Evolutionary conservation across 2,797 vertebrate genomes (phyloP).

Genomic region (Netta rufina): DNA sequence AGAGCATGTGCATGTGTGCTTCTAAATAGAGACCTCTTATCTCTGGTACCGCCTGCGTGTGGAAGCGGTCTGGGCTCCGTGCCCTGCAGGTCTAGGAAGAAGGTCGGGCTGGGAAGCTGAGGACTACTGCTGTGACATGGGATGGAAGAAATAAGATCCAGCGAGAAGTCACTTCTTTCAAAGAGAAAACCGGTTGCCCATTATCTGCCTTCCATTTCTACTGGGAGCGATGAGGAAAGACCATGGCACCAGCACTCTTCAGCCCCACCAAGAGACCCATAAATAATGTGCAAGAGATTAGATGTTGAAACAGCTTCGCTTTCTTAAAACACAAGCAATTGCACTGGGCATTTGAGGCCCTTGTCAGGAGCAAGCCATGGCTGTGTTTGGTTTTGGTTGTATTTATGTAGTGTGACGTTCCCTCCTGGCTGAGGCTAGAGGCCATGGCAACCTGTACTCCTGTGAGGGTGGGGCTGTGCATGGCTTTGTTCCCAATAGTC

Average conservation of each 20-base stretch:
- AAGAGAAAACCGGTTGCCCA: not conserved
- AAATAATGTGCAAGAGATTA: not conserved
- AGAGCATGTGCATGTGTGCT: not conserved
- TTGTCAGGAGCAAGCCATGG: not conserved
- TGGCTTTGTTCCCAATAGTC: not conserved
- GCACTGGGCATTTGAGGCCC: not conserved
- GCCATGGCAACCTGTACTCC: not conserved
- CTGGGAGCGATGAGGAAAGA: not conserved
- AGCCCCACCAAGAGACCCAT: not conserved
- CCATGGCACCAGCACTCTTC: not conserved
- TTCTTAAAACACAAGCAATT: not conserved
- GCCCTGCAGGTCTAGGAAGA: not conserved
- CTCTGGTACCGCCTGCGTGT: not conserved
- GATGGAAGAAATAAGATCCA: not conserved
- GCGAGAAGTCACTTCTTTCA: not conserved
- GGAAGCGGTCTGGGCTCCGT: not conserved
- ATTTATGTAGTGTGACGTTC: rapidly evolving
- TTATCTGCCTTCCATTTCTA: not conserved
- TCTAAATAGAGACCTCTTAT: not conserved
- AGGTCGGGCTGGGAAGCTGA: not conserved
- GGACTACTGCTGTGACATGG: not conserved
- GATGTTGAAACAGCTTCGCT: conserved; percentile 9
- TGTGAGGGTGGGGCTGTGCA: not conserved
- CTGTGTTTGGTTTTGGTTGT: not conserved
- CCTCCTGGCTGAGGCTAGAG: not conserved